A percentile compares a stretch with the other conserved stretches of the same genome.
Evolutionary conservation across 2,797 vertebrate species (phyloP).

Genomic region (Microctenopoma steveboyesi): DNA sequence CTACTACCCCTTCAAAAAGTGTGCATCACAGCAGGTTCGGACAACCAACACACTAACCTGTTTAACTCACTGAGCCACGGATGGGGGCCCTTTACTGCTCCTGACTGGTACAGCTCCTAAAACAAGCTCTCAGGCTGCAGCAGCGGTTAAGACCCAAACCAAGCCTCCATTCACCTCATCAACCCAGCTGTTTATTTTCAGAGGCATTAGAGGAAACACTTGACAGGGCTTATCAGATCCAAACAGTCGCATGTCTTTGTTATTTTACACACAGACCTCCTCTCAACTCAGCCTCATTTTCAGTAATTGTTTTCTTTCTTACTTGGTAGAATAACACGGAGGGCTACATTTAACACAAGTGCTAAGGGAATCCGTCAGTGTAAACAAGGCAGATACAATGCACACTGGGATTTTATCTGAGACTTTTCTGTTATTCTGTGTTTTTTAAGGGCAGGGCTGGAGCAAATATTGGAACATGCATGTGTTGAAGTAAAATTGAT

Average conservation of each 20-base stretch:
- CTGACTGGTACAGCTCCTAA: constrained; percentile 70
- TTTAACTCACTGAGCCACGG: constrained; percentile 76
- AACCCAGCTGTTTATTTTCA: constrained; percentile 82
- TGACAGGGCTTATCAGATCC: constrained; percentile 81
- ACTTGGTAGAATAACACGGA: constrained; percentile 78
- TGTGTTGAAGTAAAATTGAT: constrained; percentile 44
- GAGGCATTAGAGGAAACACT: constrained; percentile 83
- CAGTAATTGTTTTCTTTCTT: constrained; percentile 83
- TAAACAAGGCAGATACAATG: constrained; percentile 80
- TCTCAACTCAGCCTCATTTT: constrained; percentile 78
- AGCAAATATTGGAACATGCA: constrained; percentile 58
- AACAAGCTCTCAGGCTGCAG: constrained; percentile 73
- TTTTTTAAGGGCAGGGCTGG: constrained; percentile 66
- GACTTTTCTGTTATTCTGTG: constrained; percentile 75
- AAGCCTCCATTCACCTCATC: constrained; percentile 81
- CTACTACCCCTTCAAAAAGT: constrained; percentile 20
- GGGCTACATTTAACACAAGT: constrained; percentile 78
- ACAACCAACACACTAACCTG: constrained; percentile 77
- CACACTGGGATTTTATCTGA: constrained; percentile 80
- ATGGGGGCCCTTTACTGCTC: constrained; percentile 68
- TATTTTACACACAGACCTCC: constrained; percentile 80
- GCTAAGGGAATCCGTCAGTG: constrained; percentile 78
- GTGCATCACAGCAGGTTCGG: constrained; percentile 71
- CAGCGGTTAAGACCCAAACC: constrained; percentile 75
- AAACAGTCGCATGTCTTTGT: constrained; percentile 82